Conservation (phyloP, 2,113 vertebrate species). For the Cygnus buccinator region DNA sequence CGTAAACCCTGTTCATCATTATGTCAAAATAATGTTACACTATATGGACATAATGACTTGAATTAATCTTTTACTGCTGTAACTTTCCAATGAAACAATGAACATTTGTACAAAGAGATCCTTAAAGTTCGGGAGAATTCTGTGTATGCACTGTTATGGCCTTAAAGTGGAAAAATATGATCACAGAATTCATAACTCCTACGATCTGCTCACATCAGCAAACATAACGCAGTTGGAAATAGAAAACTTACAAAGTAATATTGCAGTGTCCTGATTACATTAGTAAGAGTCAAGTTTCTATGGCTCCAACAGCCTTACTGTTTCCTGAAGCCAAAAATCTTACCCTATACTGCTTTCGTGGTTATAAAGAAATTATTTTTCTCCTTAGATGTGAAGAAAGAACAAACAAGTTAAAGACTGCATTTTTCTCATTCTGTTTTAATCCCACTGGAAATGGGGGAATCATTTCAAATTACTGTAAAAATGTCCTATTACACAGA, state of each 20-base stretch:
- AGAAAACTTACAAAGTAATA: not conserved
- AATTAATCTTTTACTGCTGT: not conserved
- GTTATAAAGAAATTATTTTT: not conserved
- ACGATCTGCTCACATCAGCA: not conserved
- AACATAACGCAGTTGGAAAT: not conserved
- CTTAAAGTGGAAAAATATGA: not conserved
- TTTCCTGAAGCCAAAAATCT: not conserved
- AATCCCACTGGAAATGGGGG: rapidly evolving
- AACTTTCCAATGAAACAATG: not conserved
- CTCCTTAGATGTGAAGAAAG: not conserved
- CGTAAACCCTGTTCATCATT: not conserved
- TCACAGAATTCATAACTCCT: not conserved
- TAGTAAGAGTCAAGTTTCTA: not conserved
- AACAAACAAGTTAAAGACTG: not conserved
- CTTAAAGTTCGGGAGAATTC: not conserved
- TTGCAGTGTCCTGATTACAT: not conserved
- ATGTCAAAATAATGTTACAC: not conserved
- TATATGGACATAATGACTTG: not conserved
- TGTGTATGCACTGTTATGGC: rapidly evolving
- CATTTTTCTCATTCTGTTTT: not conserved
- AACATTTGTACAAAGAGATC: not conserved
- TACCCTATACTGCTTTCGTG: not conserved
- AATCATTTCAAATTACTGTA: not conserved
- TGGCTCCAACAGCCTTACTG: not conserved
- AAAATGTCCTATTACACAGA: not conserved